Evolutionary conservation across 2,113 vertebrate genomes (phyloP), one percentile per base, ranked within the genome.

Genomic region (Toxotes jaculatrix): DNA sequence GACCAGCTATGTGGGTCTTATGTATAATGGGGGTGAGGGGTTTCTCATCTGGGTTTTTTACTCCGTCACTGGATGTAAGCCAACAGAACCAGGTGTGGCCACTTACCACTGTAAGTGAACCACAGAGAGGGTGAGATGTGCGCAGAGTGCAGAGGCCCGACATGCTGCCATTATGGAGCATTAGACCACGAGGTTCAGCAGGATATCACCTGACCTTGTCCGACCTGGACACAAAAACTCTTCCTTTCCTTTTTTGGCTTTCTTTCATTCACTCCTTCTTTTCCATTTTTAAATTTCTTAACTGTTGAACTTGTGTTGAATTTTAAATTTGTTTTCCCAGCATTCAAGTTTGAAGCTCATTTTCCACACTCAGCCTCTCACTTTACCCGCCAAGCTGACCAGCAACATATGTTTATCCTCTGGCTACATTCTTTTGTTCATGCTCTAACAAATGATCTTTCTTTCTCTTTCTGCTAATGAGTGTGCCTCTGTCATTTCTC

Each of bases 21-120:
- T 57, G 62, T 82, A 53, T 36, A 34, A 75, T 53, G 32, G 34
- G 63, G 38, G 42, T 34, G 31, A 60, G 77, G 47, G 77, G 47
- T 5, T 63, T 55, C n/a, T 60, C 53, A n/a, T 5, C 14, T 51
- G 32, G 47, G 63, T 38, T 63, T 78, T 80, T 84, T 75, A 76
- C 66, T 66, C 68, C 1, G 5, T 19, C 34, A 70, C 71, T 80
- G 79, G 81, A 83, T 31, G 61, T 47, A 42, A 38, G 71, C 83
- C 85, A 87, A 74, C 68, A 65, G 69, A 87, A 77, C 80, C 88
- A 89, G 83, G 76, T 83, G 80, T 84, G 82, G 82, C 74, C 78
- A 84, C 83, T 79, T 73, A 82, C 59, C 63, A 61, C 73, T 69
- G 77, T 64, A 82, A 85, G 79, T 71, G 79, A 89, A 82, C 82